A percentile compares a stretch with the other conserved stretches of the same genome.
These are phyloP conservation scores for Pristionchus exspectatus DNA, from an alignment of 2,888 invertebrate genomes.

Conservation along the genomic window DNA sequence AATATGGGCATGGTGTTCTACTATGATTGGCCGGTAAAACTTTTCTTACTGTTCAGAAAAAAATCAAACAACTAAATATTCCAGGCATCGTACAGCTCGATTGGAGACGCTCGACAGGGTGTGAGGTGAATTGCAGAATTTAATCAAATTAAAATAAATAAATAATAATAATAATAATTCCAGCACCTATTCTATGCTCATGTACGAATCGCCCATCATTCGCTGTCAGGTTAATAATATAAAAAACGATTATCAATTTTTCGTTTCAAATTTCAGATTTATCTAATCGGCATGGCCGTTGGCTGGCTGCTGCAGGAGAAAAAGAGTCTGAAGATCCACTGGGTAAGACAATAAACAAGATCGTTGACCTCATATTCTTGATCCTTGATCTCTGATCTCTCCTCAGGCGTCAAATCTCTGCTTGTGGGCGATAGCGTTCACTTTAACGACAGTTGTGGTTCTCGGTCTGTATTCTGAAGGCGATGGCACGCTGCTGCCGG, in stretches of 20 bases:
- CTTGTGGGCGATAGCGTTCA: neutral
- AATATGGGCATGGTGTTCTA: conserved; percentile 54
- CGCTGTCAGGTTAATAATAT: conserved; percentile 49
- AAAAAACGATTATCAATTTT: neutral
- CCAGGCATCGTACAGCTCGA: neutral
- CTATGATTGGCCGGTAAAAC: conserved; percentile 44
- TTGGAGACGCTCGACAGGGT: neutral
- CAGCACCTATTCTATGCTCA: conserved; percentile 51
- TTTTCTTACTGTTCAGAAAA: neutral
- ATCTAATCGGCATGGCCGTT: conserved; percentile 57
- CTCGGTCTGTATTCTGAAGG: neutral
- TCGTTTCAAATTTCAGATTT: conserved; percentile 4
- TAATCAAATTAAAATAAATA: no score
- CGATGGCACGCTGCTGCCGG: neutral
- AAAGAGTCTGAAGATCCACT: conserved; percentile 48
- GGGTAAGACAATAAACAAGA: conserved; percentile 4
- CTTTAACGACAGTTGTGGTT: neutral
- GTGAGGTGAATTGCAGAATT: neutral
- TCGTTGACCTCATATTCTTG: neutral
- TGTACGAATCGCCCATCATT: conserved; percentile 57
- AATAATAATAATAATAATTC: neutral
- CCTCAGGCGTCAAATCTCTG: neutral
- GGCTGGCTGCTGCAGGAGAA: conserved; percentile 55
- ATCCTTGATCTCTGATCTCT: neutral
- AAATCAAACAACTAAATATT: neutral